phyloP scores from a whole-genome alignment of 2,113 vertebrate genomes.

The Phycodurus eques region DNA sequence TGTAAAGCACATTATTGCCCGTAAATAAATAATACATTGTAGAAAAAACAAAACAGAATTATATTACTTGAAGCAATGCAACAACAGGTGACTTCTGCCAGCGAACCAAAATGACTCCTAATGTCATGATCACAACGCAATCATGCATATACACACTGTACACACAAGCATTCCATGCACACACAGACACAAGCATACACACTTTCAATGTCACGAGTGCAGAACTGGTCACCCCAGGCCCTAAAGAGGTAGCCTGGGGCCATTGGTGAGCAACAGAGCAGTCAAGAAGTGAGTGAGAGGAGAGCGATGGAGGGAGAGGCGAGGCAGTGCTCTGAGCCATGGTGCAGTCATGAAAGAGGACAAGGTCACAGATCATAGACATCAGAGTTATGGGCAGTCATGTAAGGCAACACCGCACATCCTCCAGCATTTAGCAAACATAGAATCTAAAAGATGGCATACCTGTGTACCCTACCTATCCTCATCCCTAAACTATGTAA shows the following conservation, averaged over 20 bases:
- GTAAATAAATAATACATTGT: constrained; percentile 8
- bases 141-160: background rate
- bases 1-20: too few relatives aligned
- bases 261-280: constrained; percentile 55
- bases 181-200: constrained; percentile 15
- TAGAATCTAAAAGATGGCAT: constrained; percentile 15
- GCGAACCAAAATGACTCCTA: constrained; percentile 36
- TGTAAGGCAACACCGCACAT: constrained; percentile 37
- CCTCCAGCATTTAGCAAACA: constrained; percentile 14
- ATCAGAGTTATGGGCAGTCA: constrained; percentile 51
- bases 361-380: constrained; percentile 65
- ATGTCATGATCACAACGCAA: constrained; percentile 34
- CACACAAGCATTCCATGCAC: background rate
- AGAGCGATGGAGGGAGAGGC: constrained; percentile 5
- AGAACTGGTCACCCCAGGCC: constrained; percentile 41
- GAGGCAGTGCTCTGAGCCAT: constrained; percentile 48
- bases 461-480: constrained; percentile 22
- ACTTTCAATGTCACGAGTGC: constrained; percentile 61
- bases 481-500: background rate
- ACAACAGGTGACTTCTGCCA: constrained; percentile 49
- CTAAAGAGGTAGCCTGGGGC: constrained; percentile 50
- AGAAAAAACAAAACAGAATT: constrained; percentile 31
- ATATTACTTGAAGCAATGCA: constrained; percentile 31
- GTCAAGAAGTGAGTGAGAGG: constrained; percentile 19
- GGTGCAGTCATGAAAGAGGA: constrained; percentile 31